Evolutionary conservation across 2,888 invertebrate genomes (phyloP).

Genomic region (Taenaris catops): DNA sequence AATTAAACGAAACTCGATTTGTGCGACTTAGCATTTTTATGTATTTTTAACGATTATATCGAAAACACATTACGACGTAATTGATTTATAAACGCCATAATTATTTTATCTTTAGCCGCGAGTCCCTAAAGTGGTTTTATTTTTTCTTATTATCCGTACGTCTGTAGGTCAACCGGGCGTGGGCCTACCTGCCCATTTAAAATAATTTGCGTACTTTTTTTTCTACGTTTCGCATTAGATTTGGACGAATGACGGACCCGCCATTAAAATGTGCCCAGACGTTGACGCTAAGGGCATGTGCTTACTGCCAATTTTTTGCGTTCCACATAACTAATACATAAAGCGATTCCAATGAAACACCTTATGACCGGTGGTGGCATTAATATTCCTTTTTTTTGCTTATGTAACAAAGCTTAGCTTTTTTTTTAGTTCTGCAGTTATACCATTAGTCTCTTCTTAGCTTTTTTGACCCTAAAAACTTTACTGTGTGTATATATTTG

Average conservation of each 20-base stretch:
- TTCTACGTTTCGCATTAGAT: slow-evolving; percentile 49
- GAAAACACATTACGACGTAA: slow-evolving; percentile 23
- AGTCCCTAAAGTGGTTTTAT: slow-evolving; percentile 33
- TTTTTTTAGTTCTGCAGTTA: too few species aligned
- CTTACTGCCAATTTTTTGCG: slow-evolving; percentile 20
- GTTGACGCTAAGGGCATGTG: slow-evolving; percentile 35
- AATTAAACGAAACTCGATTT: slow-evolving; percentile 1
- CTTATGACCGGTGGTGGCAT: background rate
- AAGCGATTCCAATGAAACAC: slow-evolving; percentile 3
- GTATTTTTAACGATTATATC: slow-evolving; percentile 23
- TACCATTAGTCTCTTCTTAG: too few species aligned
- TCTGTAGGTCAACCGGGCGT: slow-evolving; percentile 71
- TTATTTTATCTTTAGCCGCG: slow-evolving; percentile 27
- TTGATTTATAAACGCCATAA: slow-evolving; percentile 27
- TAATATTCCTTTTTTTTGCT: background rate
- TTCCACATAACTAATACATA: slow-evolving; percentile 2
- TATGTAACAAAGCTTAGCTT: too few species aligned
- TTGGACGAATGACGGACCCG: slow-evolving; percentile 45
- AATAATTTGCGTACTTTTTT: slow-evolving; percentile 69
- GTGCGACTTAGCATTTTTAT: slow-evolving; percentile 16
- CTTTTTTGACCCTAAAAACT: too few species aligned
- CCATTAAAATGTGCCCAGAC: slow-evolving; percentile 49
- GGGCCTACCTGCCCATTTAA: slow-evolving; percentile 72
- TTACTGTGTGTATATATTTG: too few species aligned
- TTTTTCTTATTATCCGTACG: slow-evolving; percentile 54